These are phyloP conservation scores for Sebastes schlegelii DNA, from an alignment of 2,113 vertebrate species.

Conservation along the genomic window DNA sequence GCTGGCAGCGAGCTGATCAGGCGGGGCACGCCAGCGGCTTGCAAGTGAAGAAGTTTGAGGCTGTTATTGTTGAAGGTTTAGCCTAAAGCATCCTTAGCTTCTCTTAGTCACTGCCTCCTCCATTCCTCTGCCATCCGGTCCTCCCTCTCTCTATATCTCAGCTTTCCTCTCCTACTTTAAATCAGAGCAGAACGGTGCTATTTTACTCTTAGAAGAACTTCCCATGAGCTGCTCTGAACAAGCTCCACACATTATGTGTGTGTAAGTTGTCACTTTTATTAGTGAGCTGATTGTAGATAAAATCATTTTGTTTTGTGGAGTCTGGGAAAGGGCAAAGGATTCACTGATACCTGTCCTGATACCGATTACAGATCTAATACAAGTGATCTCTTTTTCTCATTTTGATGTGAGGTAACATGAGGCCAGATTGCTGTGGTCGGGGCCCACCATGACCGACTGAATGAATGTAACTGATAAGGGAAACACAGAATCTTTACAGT, in stretches of 20 bases:
- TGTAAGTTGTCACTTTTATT: slow-evolving; percentile 1
- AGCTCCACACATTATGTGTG: background rate
- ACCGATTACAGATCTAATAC: background rate
- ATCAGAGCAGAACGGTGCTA: background rate
- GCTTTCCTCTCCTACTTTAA: slow-evolving; percentile 5
- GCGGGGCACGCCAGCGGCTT: slow-evolving; percentile 44
- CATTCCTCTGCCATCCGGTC: slow-evolving; percentile 9
- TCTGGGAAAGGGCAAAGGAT: background rate
- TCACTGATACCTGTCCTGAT: background rate
- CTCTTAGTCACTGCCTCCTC: slow-evolving; percentile 22
- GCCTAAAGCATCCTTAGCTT: slow-evolving; percentile 56
- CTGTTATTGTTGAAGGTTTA: slow-evolving; percentile 63
- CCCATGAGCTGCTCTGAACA: background rate
- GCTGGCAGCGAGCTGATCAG: slow-evolving; percentile 26
- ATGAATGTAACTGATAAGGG: background rate
- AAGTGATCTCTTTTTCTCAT: background rate
- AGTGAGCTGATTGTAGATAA: background rate
- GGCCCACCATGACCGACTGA: background rate
- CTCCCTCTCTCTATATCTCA: background rate
- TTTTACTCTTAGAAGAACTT: background rate
- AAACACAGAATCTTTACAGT: background rate
- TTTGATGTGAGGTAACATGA: background rate
- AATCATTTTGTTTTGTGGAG: background rate
- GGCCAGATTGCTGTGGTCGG: background rate
- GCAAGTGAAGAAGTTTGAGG: slow-evolving; percentile 35